phyloP scores from a whole-genome alignment of 2,797 vertebrate species.

The Peromyscus nudipes region DNA sequence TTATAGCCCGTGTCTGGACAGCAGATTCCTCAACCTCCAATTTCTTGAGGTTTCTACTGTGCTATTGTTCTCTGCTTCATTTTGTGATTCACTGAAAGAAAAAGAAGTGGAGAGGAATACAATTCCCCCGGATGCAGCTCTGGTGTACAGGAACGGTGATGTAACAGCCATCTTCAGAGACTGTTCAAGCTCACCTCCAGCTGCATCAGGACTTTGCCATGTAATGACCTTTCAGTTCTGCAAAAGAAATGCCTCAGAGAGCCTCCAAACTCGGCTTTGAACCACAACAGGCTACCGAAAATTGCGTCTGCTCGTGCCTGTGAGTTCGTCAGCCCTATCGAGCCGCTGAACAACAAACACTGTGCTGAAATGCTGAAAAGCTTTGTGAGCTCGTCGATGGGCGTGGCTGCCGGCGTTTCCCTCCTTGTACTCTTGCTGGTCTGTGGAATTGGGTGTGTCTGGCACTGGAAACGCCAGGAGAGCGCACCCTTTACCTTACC shows the following conservation, averaged over 20 bases:
- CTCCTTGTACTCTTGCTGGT: conserved; percentile 64
- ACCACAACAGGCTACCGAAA: neutral
- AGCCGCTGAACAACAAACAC: neutral
- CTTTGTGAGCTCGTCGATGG: neutral
- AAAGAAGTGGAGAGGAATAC: neutral
- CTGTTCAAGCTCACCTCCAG: neutral
- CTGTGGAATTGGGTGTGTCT: conserved; percentile 68
- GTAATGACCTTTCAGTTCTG: neutral
- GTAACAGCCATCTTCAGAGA: neutral
- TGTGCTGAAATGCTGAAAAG: conserved; percentile 48
- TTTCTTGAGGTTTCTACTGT: conserved; percentile 42
- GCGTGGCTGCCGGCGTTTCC: neutral
- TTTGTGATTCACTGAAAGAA: neutral
- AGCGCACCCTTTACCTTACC: conserved; percentile 30
- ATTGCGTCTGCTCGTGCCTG: neutral
- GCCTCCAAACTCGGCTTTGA: neutral
- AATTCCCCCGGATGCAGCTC: neutral
- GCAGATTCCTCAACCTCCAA: neutral
- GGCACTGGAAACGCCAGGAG: conserved; percentile 40
- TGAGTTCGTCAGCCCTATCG: neutral
- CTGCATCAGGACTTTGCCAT: neutral
- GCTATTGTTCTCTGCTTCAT: conserved; percentile 7
- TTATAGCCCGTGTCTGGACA: conserved; percentile 64
- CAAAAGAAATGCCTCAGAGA: conserved; percentile 16
- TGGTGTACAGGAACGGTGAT: neutral